A percentile compares a stretch with the other conserved stretches of the same genome.
These are phyloP conservation scores for Passer domesticus DNA, from an alignment of 2,113 vertebrate genomes.

Conservation along the genomic window DNA sequence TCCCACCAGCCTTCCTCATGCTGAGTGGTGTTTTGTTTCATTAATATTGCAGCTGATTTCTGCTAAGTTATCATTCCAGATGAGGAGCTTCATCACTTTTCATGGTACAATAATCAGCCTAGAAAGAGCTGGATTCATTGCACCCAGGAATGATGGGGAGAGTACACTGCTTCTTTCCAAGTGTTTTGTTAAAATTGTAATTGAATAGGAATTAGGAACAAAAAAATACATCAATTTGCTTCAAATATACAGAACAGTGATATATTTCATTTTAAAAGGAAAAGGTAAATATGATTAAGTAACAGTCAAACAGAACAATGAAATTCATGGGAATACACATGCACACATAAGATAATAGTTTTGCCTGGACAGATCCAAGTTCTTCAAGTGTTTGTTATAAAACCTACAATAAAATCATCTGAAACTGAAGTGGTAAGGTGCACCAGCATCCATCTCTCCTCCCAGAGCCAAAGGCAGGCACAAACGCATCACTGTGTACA, in stretches of 20 bases:
- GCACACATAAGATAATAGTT: too few species aligned
- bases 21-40: background rate
- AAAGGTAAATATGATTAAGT: background rate
- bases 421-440: background rate
- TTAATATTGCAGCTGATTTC: background rate
- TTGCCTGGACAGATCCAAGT: background rate
- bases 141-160: background rate
- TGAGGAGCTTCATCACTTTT: background rate
- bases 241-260: background rate
- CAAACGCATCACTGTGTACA: fast-evolving
- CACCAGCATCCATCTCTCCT: background rate
- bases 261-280: background rate
- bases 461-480: background rate
- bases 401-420: background rate
- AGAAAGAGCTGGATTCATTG: background rate
- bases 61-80: background rate
- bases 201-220: background rate
- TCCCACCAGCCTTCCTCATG: background rate
- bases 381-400: background rate
- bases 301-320: background rate
- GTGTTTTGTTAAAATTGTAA: background rate
- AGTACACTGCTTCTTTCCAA: background rate
- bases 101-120: background rate
- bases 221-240: background rate
- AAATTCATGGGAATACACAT: background rate